phyloP scores from a whole-genome alignment of 2,888 invertebrate species.

The Gisinianus flammeolus region DNA sequence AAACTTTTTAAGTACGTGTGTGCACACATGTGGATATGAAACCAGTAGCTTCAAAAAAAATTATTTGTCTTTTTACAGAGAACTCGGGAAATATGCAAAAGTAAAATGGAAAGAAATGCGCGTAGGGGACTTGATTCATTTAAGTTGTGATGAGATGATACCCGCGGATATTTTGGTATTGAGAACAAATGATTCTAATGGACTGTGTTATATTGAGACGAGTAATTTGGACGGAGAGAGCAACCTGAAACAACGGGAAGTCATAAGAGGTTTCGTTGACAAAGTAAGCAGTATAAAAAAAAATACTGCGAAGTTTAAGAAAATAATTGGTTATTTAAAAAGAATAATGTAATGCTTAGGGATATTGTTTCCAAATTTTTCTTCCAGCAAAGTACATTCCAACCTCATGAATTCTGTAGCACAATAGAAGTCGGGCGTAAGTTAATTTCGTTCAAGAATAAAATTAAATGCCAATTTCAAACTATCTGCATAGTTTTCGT shows the following conservation, averaged over 20 bases:
- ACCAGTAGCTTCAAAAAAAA: neutral
- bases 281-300: no score
- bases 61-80: conserved; percentile 66
- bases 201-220: conserved; percentile 92
- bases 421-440: conserved; percentile 89
- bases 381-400: conserved; percentile 73
- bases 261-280: conserved; percentile 76
- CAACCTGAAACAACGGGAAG: conserved; percentile 90
- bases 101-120: conserved; percentile 88
- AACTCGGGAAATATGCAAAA: conserved; percentile 80
- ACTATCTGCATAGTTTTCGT: no score
- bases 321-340: neutral
- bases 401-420: conserved; percentile 80
- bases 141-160: conserved; percentile 95
- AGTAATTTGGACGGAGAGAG: conserved; percentile 96
- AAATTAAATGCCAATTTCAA: no score
- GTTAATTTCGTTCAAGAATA: no score
- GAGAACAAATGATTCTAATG: conserved; percentile 84
- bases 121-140: conserved; percentile 92
- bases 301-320: no score
- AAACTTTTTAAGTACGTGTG: no score
- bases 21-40: no score
- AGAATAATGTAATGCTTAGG: neutral
- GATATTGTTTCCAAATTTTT: no score
- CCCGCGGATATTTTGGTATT: conserved; percentile 94